These are phyloP conservation scores for Athene noctua DNA, from an alignment of 2,113 vertebrate genomes.

Conservation along the genomic window DNA sequence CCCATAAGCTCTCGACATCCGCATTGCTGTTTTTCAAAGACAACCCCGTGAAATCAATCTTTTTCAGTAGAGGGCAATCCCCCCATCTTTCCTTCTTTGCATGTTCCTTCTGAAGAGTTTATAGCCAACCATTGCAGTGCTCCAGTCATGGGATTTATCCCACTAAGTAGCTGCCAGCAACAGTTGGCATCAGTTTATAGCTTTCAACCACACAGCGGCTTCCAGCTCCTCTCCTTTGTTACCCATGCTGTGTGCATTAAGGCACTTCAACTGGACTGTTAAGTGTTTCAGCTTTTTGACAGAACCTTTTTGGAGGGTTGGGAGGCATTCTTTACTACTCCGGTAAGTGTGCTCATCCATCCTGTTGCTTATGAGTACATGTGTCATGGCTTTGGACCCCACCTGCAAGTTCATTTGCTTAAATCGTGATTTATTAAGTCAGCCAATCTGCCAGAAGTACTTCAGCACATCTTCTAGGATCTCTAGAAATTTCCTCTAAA, in stretches of 20 bases:
- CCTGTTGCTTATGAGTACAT: background rate
- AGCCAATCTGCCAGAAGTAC: background rate
- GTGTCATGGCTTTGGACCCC: background rate
- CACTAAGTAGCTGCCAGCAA: background rate
- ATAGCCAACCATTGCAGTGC: background rate
- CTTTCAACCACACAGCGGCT: background rate
- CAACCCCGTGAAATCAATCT: background rate
- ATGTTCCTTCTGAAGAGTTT: background rate
- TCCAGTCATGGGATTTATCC: background rate
- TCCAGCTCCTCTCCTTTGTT: background rate
- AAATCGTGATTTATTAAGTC: background rate
- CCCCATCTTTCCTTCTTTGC: background rate
- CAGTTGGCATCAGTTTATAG: background rate
- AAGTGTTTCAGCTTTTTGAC: background rate
- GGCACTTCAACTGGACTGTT: background rate
- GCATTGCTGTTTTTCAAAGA: background rate
- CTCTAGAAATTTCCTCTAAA: background rate
- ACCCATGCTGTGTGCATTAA: background rate
- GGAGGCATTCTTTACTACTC: background rate
- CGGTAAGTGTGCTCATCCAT: background rate
- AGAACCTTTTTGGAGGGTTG: background rate
- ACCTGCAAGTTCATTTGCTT: background rate
- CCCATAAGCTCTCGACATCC: background rate
- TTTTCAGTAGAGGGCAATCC: background rate
- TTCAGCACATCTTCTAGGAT: background rate